Percentiles rank a stretch among this genome's conserved stretches.
These are phyloP conservation scores for Phenganax marumi DNA, from an alignment of 92 coral and sea anemone genomes.

Conservation along the genomic window DNA sequence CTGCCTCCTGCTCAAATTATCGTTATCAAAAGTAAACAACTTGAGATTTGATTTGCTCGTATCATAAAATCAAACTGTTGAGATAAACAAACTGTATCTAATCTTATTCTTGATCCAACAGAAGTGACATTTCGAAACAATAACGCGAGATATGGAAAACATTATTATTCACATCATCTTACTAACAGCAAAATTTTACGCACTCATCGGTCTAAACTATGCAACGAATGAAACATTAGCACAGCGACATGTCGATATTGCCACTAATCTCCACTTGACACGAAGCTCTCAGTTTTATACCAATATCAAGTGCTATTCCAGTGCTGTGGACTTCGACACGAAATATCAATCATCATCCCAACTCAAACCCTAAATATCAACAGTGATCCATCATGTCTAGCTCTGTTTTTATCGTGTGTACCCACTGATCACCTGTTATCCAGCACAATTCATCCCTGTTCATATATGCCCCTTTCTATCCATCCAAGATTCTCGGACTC, in stretches of 20 bases:
- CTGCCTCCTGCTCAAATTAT: not conserved
- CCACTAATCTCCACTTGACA: too few relatives aligned
- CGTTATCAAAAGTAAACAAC: not conserved
- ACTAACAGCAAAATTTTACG: too few relatives aligned
- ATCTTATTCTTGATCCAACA: too few relatives aligned
- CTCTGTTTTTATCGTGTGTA: not conserved
- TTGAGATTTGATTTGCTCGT: not conserved
- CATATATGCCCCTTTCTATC: not conserved
- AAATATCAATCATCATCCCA: not conserved
- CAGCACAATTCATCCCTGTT: not conserved
- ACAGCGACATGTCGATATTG: too few relatives aligned
- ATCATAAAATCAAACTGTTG: too few relatives aligned
- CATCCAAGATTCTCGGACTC: slow-evolving; percentile 55
- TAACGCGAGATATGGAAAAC: too few relatives aligned
- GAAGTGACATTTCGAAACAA: too few relatives aligned
- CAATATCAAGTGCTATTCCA: not conserved
- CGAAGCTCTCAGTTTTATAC: too few relatives aligned
- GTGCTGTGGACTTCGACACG: not conserved
- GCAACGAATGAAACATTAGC: too few relatives aligned
- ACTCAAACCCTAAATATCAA: slow-evolving; percentile 1
- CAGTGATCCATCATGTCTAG: not conserved
- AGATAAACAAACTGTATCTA: too few relatives aligned
- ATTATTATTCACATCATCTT: too few relatives aligned
- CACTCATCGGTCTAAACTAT: too few relatives aligned
- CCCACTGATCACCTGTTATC: not conserved